phyloP scores from a whole-genome alignment of 2,113 vertebrate species.

The Oophaga pumilio region DNA sequence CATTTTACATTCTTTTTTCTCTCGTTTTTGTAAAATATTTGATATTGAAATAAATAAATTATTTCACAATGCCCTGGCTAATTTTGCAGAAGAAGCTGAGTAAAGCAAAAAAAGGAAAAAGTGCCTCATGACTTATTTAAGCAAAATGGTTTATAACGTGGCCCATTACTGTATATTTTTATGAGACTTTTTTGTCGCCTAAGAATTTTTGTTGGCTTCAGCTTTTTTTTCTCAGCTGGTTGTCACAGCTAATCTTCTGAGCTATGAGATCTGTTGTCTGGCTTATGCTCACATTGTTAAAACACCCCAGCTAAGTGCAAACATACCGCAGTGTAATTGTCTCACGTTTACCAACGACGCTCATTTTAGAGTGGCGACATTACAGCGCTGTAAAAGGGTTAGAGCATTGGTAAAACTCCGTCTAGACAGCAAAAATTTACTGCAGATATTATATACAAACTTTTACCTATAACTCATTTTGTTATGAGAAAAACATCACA shows the following conservation, averaged over 20 bases:
- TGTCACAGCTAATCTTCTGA: slow-evolving; percentile 51
- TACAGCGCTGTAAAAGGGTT: neutral
- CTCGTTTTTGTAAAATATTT: slow-evolving; percentile 5
- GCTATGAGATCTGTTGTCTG: slow-evolving; percentile 25
- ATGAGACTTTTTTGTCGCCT: slow-evolving; percentile 38
- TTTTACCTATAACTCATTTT: neutral
- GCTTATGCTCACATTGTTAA: slow-evolving; percentile 5
- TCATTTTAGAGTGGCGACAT: neutral
- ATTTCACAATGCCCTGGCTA: neutral
- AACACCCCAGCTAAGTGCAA: slow-evolving; percentile 37
- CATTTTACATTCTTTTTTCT: neutral
- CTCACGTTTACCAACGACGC: slow-evolving; percentile 7
- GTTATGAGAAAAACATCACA: no score
- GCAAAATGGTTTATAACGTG: slow-evolving; percentile 39
- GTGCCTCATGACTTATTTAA: slow-evolving; percentile 46
- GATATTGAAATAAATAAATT: slow-evolving; percentile 14
- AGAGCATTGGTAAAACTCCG: neutral
- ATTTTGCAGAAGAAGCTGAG: slow-evolving; percentile 43
- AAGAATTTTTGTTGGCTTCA: slow-evolving; percentile 45
- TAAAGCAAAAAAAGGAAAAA: slow-evolving; percentile 17
- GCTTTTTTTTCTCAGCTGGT: slow-evolving; percentile 52
- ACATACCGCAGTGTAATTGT: slow-evolving; percentile 23
- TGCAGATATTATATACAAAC: neutral
- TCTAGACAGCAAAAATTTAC: neutral
- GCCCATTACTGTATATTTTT: slow-evolving; percentile 45